These are phyloP conservation scores for Sebastes miniatus DNA, from an alignment of 2,797 vertebrate genomes.

Conservation along the genomic window DNA sequence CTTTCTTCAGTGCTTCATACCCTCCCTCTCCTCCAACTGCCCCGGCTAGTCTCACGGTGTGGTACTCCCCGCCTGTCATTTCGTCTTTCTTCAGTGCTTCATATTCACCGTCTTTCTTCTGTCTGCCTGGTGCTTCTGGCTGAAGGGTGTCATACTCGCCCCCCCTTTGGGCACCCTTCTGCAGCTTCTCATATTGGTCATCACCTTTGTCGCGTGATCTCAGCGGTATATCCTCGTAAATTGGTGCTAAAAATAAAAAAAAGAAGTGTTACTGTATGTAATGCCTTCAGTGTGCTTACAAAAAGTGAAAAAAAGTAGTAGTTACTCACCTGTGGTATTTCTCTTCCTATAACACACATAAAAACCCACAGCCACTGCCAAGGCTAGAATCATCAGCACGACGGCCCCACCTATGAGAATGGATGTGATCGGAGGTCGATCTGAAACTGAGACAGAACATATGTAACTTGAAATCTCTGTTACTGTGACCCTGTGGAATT, in stretches of 20 bases:
- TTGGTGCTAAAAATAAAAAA: background rate
- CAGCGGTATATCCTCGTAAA: conserved; percentile 43
- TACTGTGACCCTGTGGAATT: background rate
- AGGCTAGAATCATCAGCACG: rapidly evolving
- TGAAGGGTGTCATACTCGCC: conserved; percentile 36
- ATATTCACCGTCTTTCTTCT: conserved; percentile 5
- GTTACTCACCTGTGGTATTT: conserved; percentile 21
- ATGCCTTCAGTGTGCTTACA: background rate
- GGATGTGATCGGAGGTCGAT: rapidly evolving
- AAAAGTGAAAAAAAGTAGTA: background rate
- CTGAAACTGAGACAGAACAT: conserved; percentile 27
- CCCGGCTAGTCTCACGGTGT: background rate
- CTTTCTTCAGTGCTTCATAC: conserved; percentile 29
- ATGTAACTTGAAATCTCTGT: background rate
- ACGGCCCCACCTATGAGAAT: rapidly evolving
- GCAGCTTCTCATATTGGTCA: background rate
- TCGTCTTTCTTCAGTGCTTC: conserved; percentile 19
- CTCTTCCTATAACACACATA: background rate
- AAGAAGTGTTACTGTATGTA: background rate
- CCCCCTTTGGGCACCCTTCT: background rate
- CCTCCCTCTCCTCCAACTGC: background rate
- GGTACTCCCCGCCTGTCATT: conserved; percentile 3
- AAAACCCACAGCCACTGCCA: rapidly evolving
- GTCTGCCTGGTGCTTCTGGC: background rate
- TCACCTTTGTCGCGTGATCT: background rate